Conservation (phyloP, 2,113 vertebrate species). For the Epinephelus moara region DNA sequence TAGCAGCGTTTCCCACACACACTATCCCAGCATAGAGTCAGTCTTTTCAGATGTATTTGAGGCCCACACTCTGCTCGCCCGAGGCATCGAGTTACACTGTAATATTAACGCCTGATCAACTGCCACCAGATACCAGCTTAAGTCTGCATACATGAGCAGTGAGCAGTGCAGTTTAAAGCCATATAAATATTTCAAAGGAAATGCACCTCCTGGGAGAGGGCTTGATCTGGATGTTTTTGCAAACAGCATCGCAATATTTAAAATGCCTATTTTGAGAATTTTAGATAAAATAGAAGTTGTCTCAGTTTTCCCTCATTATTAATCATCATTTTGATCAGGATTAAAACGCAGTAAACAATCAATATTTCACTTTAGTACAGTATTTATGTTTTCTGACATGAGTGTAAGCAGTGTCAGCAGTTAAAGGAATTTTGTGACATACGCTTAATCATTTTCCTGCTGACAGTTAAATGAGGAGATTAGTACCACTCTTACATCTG, state of each 20-base stretch:
- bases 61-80: constrained; percentile 53
- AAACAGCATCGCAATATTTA: background rate
- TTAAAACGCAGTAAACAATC: background rate
- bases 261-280: background rate
- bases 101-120: constrained; percentile 83
- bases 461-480: background rate
- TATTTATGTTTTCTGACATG: background rate
- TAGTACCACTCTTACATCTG: background rate
- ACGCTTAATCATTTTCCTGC: background rate
- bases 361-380: background rate
- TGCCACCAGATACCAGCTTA: constrained; percentile 79
- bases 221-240: constrained; percentile 3
- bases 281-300: background rate
- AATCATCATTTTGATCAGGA: background rate
- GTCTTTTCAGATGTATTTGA: constrained; percentile 49
- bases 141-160: constrained; percentile 65
- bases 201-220: constrained; percentile 32
- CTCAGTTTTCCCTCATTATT: background rate
- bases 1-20: background rate
- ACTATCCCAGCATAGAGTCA: background rate
- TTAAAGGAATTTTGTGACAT: background rate
- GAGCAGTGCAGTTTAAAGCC: constrained; percentile 55
- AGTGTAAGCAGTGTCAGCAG: background rate
- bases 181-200: constrained; percentile 72
- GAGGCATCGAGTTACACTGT: constrained; percentile 79